Base-by-base conservation (phyloP, 2,797 vertebrate genomes). In the Kryptolebias ocellatus region DNA sequence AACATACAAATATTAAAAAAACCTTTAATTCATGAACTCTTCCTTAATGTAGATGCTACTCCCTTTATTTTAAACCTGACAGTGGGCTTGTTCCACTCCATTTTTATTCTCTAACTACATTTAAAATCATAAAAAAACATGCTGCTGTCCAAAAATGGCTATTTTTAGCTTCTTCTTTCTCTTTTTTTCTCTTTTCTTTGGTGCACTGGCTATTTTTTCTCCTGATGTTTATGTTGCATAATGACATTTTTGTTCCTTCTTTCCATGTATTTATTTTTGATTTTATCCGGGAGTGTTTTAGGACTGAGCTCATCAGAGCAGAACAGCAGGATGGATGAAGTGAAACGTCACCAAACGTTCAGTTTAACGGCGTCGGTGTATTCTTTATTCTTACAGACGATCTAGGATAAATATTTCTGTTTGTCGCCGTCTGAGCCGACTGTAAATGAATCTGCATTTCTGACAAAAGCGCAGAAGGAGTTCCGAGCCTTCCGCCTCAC, bases 171-270 rank as follows among this genome's bases (percentile, higher is more conserved):
- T 72, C 0, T 2, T 51, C 61, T 74, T 2, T 51, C 64, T 74
- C n/a, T n/a, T n/a, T 60, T 0, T 6, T 62, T 37, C 45, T 62
- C 53, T 72, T 63, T n/a, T 72, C 20, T 70, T 59, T 53, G 24
- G 56, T 68, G 47, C 60, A 66, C 76, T 37, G 34, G 28, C 44
- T 68, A 45, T 64, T 46, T 67, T 57, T 24, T 6, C 12, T 18
- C 4, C n/a, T 47, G 12, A 64, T 39, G 37, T 10, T 39, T 11
- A 60, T 70, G 42, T 88, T 88, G 79, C 6, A 11, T 84, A 85
- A 87, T 55, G 63, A 68, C 66, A 83, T 2, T 44, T 72, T 60
- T 55, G 4, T 69, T 84, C 47, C 51, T 81, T 74, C 58, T 57
- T 66, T 70, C 20, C 52, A 64, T 57, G 16, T 80, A 67, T 77